phyloP scores from a whole-genome alignment of 2,113 vertebrate genomes.

The Elaphurus davidianus region DNA sequence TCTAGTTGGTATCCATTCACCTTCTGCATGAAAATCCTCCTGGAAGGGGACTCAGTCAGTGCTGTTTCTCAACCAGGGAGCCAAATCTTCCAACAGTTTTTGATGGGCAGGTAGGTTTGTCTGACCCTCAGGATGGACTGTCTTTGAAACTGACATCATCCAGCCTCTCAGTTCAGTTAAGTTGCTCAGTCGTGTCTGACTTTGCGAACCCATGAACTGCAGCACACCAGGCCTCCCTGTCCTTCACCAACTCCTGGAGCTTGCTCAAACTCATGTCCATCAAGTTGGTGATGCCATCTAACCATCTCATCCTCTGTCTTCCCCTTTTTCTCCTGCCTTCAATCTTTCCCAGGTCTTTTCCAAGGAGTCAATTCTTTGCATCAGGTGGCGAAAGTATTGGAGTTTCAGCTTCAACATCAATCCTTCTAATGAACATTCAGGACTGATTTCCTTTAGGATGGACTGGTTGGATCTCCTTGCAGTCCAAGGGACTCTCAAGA shows the following conservation, averaged over 20 bases:
- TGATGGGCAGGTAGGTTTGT: neutral
- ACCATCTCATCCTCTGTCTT: neutral
- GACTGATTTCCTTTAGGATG: neutral
- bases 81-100: neutral
- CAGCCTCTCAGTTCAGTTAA: neutral
- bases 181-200: neutral
- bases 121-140: neutral
- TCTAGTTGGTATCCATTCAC: neutral
- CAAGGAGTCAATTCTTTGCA: neutral
- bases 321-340: neutral
- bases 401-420: neutral
- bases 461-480: neutral
- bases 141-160: neutral
- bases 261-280: neutral
- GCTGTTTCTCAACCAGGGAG: neutral
- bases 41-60: neutral
- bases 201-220: accelerated
- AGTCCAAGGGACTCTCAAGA: neutral
- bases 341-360: neutral
- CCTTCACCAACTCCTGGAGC: neutral
- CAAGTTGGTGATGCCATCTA: accelerated
- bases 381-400: neutral
- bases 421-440: neutral
- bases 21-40: neutral
- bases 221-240: neutral